phyloP scores from a whole-genome alignment of 2,888 invertebrate species.

The Gymnocheta viridis region DNA sequence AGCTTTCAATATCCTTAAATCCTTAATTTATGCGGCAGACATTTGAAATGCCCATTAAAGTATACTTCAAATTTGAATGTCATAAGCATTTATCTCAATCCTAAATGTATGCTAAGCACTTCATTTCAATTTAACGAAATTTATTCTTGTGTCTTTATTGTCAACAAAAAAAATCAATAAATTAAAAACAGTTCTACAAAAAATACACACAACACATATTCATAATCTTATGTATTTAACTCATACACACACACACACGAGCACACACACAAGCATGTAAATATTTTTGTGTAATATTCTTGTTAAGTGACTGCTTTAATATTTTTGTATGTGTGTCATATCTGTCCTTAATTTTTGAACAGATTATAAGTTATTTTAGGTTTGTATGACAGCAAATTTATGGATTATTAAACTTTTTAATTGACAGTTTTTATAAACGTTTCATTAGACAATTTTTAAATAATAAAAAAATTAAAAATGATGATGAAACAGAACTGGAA shows the following conservation, averaged over 20 bases:
- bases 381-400: too few species aligned
- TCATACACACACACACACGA: neutral
- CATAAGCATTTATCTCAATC: neutral
- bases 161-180: slow-evolving; percentile 7
- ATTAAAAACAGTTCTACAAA: neutral
- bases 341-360: neutral
- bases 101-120: neutral
- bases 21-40: slow-evolving; percentile 15
- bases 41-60: neutral
- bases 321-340: neutral
- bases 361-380: neutral
- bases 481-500: too few species aligned
- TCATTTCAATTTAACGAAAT: neutral
- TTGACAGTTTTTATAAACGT: too few species aligned
- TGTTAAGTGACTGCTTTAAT: neutral
- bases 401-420: too few species aligned
- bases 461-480: too few species aligned
- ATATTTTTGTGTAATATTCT: neutral
- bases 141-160: neutral
- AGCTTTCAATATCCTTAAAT: neutral
- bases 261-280: neutral
- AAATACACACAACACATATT: neutral
- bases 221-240: neutral
- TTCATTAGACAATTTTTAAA: too few species aligned
- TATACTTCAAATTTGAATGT: neutral